These are phyloP conservation scores for Chrysotoxum bicinctum DNA, from an alignment of 2,888 invertebrate species.

Conservation along the genomic window DNA sequence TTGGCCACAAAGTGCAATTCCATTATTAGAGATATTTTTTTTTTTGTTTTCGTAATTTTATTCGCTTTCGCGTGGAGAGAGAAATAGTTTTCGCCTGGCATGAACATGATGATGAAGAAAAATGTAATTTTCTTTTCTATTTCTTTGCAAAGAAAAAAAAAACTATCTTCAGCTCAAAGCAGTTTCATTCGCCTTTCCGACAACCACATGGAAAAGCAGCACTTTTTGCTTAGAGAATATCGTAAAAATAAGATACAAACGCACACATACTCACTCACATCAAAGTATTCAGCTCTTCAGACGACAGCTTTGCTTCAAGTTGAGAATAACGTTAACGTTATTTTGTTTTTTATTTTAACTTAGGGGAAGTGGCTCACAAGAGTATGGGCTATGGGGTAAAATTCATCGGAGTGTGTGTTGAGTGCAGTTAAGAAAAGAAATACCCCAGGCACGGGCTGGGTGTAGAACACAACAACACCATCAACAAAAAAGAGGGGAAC, in stretches of 20 bases:
- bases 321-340: constrained; percentile 32
- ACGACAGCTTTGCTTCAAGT: constrained; percentile 64
- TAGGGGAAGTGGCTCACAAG: constrained; percentile 64
- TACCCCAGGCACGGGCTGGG: neutral
- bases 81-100: constrained; percentile 48
- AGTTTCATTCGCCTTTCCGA: constrained; percentile 62
- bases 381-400: constrained; percentile 38
- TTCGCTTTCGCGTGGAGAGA: constrained; percentile 20
- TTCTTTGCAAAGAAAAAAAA: constrained; percentile 4
- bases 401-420: constrained; percentile 10
- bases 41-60: neutral
- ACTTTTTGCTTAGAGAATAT: constrained; percentile 32
- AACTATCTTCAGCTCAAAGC: constrained; percentile 33
- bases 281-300: constrained; percentile 17
- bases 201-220: constrained; percentile 35
- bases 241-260: neutral
- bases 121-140: constrained; percentile 71
- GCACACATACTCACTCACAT: constrained; percentile 27
- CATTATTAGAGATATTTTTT: constrained; percentile 68
- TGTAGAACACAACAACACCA: neutral
- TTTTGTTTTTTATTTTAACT: constrained; percentile 17
- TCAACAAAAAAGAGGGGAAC: constrained; percentile 50
- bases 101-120: constrained; percentile 69
- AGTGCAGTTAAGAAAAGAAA: constrained; percentile 18
- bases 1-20: constrained; percentile 71